These are phyloP conservation scores for Podargus strigoides DNA, from an alignment of 2,797 vertebrate genomes.

Conservation along the genomic window DNA sequence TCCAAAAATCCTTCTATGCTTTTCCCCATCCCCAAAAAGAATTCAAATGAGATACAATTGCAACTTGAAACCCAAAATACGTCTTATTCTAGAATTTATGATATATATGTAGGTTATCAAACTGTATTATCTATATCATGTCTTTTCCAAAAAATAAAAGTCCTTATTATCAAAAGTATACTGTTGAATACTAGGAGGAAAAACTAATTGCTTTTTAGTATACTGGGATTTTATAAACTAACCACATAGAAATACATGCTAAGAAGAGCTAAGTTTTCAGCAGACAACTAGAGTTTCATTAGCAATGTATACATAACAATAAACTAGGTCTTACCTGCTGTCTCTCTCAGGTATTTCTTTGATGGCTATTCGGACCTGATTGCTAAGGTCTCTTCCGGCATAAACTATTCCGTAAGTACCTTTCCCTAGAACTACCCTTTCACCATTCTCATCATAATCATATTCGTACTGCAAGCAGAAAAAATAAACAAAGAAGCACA, in stretches of 20 bases:
- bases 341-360: conserved; percentile 82
- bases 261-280: neutral
- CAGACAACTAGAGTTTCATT: neutral
- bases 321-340: conserved; percentile 69
- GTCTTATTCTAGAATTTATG: neutral
- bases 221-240: neutral
- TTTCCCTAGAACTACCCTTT: conserved; percentile 76
- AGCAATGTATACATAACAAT: neutral
- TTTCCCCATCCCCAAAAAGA: neutral
- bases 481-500: neutral
- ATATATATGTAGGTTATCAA: neutral
- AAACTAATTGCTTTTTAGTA: neutral
- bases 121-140: neutral
- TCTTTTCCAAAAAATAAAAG: neutral
- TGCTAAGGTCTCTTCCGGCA: conserved; percentile 80
- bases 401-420: conserved; percentile 80
- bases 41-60: neutral
- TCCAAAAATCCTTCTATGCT: neutral
- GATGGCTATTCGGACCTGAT: conserved; percentile 81
- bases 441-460: conserved; percentile 75
- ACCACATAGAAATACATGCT: neutral
- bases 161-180: neutral
- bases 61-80: neutral
- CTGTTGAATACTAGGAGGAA: neutral
- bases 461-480: conserved; percentile 78